These are phyloP conservation scores for Taeniopygia guttata DNA, from an alignment of 2,797 vertebrate species.

Conservation along the genomic window DNA sequence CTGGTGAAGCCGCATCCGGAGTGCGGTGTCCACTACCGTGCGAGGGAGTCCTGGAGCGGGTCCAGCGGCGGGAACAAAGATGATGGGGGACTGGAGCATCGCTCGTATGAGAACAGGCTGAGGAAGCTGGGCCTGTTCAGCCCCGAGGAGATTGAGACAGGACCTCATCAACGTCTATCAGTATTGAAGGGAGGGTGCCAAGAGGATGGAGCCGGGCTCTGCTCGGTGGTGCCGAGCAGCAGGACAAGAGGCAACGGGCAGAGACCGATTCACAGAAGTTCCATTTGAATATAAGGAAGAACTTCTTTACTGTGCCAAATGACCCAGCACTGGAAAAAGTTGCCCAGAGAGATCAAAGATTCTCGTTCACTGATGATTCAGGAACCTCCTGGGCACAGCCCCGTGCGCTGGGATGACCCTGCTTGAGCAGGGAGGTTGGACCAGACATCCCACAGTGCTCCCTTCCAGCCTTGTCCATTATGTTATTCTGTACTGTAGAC, in stretches of 20 bases:
- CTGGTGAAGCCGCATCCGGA: neutral
- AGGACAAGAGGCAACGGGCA: neutral
- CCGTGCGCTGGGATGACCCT: neutral
- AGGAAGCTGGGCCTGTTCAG: neutral
- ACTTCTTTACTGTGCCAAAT: neutral
- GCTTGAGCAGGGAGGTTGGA: neutral
- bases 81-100: neutral
- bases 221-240: neutral
- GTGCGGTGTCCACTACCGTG: neutral
- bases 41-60: neutral
- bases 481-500: accelerated
- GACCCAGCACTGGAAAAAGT: neutral
- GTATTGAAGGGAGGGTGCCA: neutral
- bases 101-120: neutral
- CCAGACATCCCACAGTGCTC: neutral
- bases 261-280: neutral
- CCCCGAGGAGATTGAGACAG: neutral
- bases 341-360: neutral
- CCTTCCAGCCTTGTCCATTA: neutral
- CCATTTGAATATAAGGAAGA: neutral
- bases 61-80: neutral
- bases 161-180: neutral
- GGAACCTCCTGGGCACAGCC: neutral
- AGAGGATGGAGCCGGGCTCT: neutral
- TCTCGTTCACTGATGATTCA: neutral